A percentile compares a stretch with the other conserved stretches of the same genome.
Evolutionary conservation across 2,888 invertebrate species (phyloP).

Genomic region (Catocala fraxini): DNA sequence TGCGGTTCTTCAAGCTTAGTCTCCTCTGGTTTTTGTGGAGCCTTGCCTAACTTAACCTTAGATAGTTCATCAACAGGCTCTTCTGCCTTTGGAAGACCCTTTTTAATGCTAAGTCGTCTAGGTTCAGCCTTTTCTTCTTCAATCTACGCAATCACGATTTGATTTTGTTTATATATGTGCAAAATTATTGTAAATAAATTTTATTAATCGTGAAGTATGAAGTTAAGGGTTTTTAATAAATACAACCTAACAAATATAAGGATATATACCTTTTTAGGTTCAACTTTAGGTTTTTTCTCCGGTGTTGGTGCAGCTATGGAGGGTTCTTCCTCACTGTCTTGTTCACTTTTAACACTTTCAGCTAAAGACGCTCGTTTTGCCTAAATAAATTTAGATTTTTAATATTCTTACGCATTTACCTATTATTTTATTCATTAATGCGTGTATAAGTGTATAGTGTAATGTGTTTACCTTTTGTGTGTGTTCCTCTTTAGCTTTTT

Average conservation of each 20-base stretch:
- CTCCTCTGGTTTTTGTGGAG: conserved; percentile 73
- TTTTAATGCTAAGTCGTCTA: conserved; percentile 77
- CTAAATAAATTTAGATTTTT: conserved; percentile 57
- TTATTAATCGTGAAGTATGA: too few species aligned
- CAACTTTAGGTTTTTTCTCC: conserved; percentile 75
- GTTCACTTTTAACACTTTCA: conserved; percentile 79
- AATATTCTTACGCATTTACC: conserved; percentile 7
- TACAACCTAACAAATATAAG: not conserved
- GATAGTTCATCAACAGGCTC: conserved; percentile 81
- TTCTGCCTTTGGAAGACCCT: conserved; percentile 75
- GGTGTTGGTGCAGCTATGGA: conserved; percentile 71
- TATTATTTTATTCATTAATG: conserved; percentile 10
- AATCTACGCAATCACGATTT: conserved; percentile 56
- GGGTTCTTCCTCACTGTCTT: conserved; percentile 78
- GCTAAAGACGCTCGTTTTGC: conserved; percentile 80
- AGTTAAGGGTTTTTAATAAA: too few species aligned
- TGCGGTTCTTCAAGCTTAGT: conserved; percentile 75
- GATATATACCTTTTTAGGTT: conserved; percentile 67
- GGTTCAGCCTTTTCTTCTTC: conserved; percentile 72
- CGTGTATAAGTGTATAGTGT: conserved; percentile 54
- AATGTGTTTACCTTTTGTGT: conserved; percentile 80
- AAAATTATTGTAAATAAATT: too few species aligned
- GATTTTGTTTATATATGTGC: conserved; percentile 1
- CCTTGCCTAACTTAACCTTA: conserved; percentile 76
- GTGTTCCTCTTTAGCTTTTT: conserved; percentile 82